Evolutionary conservation across 2,797 vertebrate species (phyloP), one percentile per base, ranked within the genome.

Genomic region (Hemitrygon akajei): DNA sequence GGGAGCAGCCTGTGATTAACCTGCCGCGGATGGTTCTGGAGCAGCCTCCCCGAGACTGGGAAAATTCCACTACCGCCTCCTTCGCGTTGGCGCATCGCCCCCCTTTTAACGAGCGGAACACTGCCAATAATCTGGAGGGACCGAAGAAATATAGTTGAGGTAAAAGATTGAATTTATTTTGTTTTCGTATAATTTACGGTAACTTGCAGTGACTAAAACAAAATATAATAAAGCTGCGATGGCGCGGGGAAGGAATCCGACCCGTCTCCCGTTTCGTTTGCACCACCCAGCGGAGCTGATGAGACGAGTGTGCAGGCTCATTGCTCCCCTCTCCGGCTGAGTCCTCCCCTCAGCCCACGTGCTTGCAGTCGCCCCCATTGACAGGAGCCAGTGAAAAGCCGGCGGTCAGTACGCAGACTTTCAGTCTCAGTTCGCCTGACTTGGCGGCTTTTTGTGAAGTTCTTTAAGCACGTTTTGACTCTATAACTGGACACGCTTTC

Each of bases 311-410:
- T 71, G 66, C 3, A 56, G 30, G 58, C 25, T 56, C 25, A 10
- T n/a, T 56, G 0, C 34, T 30, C 91, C 2, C 40, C 91, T 75
- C 37, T 30, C 7, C 22, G 10, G 5, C 37, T 58, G 37, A 58
- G 71, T 75, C 91, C 91, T 30, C 71, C 66, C 91, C 66, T 75
- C 25, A 30, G 0, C 91, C 71, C 69, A 93, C 91, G 91, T 93
- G 40, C 86, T 91, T 71, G 63, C 18, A 4, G 71, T 18, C 40
- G 69, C 71, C 76, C 37, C 27, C 91, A 93, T 56, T 93, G 91
- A 76, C 40, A 76, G 91, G 25, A 93, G 71, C 40, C 91, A 93
- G 69, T 93, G 69, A 93, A 93, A 89, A 93, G 69, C 40, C 25
- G 22, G 27, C 3, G 40, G 25, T 93, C 71, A 4, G 6, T 2